Percentiles rank a stretch among this genome's conserved stretches.
Evolutionary conservation across 1,140 invertebrate genomes (phyloP).

Genomic region (Temnothorax longispinosus): DNA sequence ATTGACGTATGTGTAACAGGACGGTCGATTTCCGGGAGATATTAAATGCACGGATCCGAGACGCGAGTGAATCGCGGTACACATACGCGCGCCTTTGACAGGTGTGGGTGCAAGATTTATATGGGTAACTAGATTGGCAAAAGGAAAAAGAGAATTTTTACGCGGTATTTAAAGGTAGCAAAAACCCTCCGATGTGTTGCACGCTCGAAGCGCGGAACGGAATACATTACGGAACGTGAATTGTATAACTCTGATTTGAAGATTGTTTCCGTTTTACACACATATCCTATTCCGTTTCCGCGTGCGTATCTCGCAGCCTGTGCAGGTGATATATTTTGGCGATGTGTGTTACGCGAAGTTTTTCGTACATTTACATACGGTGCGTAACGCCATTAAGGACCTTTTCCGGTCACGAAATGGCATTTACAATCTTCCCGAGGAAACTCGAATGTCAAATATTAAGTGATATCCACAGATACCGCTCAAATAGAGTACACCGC

Average conservation of each 20-base stretch:
- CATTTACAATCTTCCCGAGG: constrained; percentile 51
- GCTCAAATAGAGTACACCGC: not conserved
- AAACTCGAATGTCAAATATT: constrained; percentile 63
- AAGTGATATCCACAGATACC: constrained; percentile 48
- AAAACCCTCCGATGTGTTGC: not conserved
- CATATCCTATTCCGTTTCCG: not conserved
- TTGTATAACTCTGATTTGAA: constrained; percentile 30
- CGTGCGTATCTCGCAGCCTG: not conserved
- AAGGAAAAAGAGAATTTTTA: not conserved
- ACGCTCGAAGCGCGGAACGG: not conserved
- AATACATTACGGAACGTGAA: constrained; percentile 3
- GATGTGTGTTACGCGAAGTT: not conserved
- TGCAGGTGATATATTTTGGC: not conserved
- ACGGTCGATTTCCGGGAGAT: constrained; percentile 20
- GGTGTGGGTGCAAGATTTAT: not conserved
- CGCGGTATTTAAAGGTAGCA: not conserved
- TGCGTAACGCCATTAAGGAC: constrained; percentile 23
- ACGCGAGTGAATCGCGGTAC: not conserved
- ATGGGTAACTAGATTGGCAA: not conserved
- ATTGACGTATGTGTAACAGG: not conserved
- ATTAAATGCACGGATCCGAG: not conserved
- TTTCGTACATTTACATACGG: constrained; percentile 32
- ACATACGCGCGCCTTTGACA: not conserved
- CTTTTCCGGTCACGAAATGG: not conserved
- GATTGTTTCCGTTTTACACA: constrained; percentile 13